Percentiles rank a stretch among this genome's conserved stretches.
Conservation (phyloP, 2,113 vertebrate genomes). For the Paradoxurus hermaphroditus region DNA sequence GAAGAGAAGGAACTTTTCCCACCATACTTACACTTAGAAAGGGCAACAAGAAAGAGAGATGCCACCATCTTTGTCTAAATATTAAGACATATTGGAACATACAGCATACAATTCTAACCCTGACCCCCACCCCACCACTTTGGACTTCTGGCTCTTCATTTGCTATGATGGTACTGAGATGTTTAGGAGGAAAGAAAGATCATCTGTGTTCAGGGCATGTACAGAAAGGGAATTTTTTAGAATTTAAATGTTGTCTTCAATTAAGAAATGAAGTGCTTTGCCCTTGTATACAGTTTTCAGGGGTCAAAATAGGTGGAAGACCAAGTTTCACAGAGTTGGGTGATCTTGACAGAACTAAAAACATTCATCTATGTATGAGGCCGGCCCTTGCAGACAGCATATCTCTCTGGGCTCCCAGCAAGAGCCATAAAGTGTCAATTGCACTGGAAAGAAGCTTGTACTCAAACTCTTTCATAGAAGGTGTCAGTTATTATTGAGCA, state of each 20-base stretch:
- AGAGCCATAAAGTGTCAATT: not conserved
- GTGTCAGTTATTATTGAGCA: not conserved
- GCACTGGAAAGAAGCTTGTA: not conserved
- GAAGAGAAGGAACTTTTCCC: not conserved
- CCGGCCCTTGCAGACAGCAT: not conserved
- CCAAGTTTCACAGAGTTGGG: not conserved
- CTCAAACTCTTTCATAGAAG: not conserved
- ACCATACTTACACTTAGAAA: not conserved
- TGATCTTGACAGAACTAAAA: not conserved
- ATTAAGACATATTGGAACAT: not conserved
- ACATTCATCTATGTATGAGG: not conserved
- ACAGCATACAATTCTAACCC: not conserved
- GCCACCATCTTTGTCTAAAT: not conserved
- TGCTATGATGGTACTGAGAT: not conserved
- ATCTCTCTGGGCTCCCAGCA: not conserved
- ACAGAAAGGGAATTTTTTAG: not conserved
- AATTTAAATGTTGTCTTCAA: not conserved
- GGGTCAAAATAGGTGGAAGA: not conserved
- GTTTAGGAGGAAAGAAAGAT: not conserved
- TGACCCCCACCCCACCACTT: not conserved
- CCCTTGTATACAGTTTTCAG: not conserved
- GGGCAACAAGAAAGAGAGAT: not conserved
- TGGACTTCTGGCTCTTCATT: not conserved
- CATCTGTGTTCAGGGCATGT: not conserved
- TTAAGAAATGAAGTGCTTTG: not conserved